Percentiles rank a stretch among this genome's conserved stretches.
These are phyloP conservation scores for Pipa parva DNA, from an alignment of 2,113 vertebrate genomes.

Conservation along the genomic window DNA sequence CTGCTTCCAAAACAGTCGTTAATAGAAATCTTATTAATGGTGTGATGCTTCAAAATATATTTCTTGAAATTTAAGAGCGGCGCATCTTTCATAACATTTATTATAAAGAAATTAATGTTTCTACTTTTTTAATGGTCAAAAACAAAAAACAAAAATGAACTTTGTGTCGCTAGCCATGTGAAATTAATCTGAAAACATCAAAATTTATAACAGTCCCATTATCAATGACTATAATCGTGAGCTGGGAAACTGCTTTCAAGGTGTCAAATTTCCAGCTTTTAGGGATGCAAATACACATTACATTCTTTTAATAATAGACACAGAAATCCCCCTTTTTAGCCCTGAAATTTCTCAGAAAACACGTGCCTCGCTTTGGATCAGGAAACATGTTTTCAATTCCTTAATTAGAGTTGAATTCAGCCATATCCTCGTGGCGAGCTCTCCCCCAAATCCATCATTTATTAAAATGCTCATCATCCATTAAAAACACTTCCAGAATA, in stretches of 20 bases:
- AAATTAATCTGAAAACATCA: constrained; percentile 26
- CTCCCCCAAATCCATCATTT: constrained; percentile 31
- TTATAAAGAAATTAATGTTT: constrained; percentile 8
- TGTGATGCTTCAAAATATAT: background rate
- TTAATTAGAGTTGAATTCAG: constrained; percentile 32
- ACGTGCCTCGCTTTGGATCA: background rate
- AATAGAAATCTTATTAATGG: background rate
- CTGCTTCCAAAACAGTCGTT: too few species aligned
- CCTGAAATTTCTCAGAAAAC: constrained; percentile 27
- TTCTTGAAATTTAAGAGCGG: constrained; percentile 16
- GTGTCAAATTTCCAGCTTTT: constrained; percentile 36
- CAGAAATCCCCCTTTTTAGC: constrained; percentile 2
- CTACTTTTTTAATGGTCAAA: constrained; percentile 24
- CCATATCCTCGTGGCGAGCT: constrained; percentile 29
- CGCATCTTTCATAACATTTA: background rate
- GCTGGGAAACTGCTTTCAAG: constrained; percentile 8
- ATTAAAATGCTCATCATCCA: constrained; percentile 42
- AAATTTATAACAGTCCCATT: constrained; percentile 27
- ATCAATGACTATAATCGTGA: constrained; percentile 31
- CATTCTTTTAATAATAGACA: constrained; percentile 14
- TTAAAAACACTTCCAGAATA: constrained; percentile 37
- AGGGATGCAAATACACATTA: constrained; percentile 5
- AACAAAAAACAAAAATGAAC: constrained; percentile 22
- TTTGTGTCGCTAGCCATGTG: constrained; percentile 23
- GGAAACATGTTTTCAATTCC: constrained; percentile 17